Percentiles rank a stretch among this genome's conserved stretches.
phyloP scores from a whole-genome alignment of 1,140 invertebrate species.

The Paralvinella palmiformis region DNA sequence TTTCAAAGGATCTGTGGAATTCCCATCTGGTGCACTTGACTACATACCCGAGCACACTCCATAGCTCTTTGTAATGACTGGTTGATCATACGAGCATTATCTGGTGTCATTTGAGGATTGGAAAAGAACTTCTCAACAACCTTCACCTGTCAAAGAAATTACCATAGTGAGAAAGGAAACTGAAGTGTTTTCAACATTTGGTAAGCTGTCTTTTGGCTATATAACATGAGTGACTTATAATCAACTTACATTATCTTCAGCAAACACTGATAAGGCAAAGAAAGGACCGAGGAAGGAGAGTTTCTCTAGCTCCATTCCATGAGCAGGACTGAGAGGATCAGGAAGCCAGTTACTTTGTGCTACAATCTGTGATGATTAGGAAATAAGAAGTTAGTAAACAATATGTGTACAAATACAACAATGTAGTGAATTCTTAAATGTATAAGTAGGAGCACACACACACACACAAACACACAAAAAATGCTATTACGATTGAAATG shows the following conservation, averaged over 20 bases:
- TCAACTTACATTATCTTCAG: conserved; percentile 61
- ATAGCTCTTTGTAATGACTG: conserved; percentile 42
- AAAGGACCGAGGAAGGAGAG: conserved; percentile 85
- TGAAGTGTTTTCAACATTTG: too few species aligned
- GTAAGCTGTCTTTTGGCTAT: too few species aligned
- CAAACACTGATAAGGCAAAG: conserved; percentile 80
- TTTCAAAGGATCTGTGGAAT: too few species aligned
- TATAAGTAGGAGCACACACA: too few species aligned
- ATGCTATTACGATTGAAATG: too few species aligned
- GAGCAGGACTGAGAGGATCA: conserved; percentile 59
- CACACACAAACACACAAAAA: too few species aligned
- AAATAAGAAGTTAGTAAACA: background rate
- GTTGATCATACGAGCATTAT: conserved; percentile 37
- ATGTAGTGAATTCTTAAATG: background rate
- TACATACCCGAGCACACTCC: conserved; percentile 43
- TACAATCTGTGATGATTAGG: conserved; percentile 35
- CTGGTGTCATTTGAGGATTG: conserved; percentile 39
- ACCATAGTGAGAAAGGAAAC: background rate
- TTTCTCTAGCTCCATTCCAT: conserved; percentile 65
- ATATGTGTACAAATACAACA: background rate
- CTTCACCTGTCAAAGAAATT: conserved; percentile 38
- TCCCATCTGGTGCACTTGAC: too few species aligned
- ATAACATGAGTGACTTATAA: background rate
- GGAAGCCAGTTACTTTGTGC: conserved; percentile 69
- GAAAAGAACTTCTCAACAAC: conserved; percentile 51